phyloP scores from a whole-genome alignment of 2,113 vertebrate species.

The Amphilophus citrinellus region DNA sequence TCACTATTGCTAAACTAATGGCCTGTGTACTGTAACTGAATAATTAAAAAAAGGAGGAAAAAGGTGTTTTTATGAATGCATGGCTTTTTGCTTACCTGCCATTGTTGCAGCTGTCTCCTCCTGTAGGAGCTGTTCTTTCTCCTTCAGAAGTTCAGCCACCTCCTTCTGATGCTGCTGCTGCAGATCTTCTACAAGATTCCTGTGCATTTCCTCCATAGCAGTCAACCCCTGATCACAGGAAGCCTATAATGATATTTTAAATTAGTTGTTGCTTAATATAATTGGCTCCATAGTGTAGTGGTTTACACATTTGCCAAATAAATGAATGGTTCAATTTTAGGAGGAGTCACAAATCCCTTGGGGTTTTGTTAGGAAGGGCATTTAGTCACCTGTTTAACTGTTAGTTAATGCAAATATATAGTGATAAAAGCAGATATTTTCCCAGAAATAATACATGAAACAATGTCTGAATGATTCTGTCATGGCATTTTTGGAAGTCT shows the following conservation, averaged over 20 bases:
- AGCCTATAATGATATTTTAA: slow-evolving; percentile 74
- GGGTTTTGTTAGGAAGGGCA: neutral
- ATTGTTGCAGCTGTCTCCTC: slow-evolving; percentile 93
- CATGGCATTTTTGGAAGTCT: neutral
- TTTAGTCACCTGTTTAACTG: too few species aligned
- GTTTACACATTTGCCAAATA: neutral
- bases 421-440: neutral
- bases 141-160: slow-evolving; percentile 87
- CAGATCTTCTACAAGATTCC: slow-evolving; percentile 89
- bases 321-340: neutral
- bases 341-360: neutral
- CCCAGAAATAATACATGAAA: too few species aligned
- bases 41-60: neutral
- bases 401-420: neutral
- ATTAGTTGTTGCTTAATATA: neutral
- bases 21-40: neutral
- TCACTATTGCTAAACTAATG: neutral
- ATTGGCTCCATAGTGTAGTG: neutral
- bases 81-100: slow-evolving; percentile 82
- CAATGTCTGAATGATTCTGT: neutral
- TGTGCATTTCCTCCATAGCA: slow-evolving; percentile 91
- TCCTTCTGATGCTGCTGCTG: slow-evolving; percentile 92
- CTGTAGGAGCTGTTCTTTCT: slow-evolving; percentile 91
- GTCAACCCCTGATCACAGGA: slow-evolving; percentile 88
- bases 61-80: neutral